Percentiles rank a stretch among this genome's conserved stretches.
These are phyloP conservation scores for Thelaira solivaga DNA, from an alignment of 2,888 invertebrate species.

Conservation along the genomic window DNA sequence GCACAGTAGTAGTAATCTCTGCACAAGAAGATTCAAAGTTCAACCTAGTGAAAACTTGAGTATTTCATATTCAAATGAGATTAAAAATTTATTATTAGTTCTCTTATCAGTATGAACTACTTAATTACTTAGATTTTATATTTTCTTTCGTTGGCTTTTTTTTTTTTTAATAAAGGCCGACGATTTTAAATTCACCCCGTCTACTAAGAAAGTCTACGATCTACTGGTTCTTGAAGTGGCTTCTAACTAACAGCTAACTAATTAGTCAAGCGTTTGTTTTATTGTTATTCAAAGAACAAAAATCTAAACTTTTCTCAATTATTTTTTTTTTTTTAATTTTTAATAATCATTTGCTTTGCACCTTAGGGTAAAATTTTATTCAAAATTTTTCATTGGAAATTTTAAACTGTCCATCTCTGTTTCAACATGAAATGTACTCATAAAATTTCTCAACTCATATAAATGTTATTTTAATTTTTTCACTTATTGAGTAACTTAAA, in stretches of 20 bases:
- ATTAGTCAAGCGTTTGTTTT: background rate
- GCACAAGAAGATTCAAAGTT: background rate
- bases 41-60: background rate
- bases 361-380: too few species aligned
- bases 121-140: background rate
- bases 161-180: background rate
- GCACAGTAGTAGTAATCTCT: background rate
- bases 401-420: too few species aligned
- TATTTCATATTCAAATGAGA: background rate
- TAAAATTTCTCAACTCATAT: too few species aligned
- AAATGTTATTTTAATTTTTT: too few species aligned
- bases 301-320: background rate
- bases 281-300: background rate
- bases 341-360: background rate
- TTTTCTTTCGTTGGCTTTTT: background rate
- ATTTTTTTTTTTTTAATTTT: background rate
- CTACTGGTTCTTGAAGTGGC: conserved; percentile 39
- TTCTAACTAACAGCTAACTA: background rate
- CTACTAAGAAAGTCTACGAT: conserved; percentile 27
- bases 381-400: background rate
- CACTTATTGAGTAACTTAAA: too few species aligned
- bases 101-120: background rate
- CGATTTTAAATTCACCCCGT: background rate
- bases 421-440: too few species aligned
- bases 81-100: background rate